phyloP scores from a whole-genome alignment of 1,140 invertebrate genomes.

The Dendrolimus kikuchii region DNA sequence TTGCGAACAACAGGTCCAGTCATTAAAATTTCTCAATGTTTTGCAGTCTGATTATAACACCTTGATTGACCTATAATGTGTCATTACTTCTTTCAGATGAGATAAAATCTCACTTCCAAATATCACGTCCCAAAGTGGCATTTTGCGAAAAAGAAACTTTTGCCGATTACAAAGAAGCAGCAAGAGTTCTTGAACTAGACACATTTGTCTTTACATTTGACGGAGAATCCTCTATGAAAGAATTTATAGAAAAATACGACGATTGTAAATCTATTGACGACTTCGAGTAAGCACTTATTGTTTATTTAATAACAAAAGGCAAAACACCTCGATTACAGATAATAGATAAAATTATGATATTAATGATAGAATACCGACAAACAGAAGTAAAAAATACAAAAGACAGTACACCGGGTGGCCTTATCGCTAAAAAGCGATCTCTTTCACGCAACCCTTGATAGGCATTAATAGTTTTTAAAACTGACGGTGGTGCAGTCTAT shows the following conservation, averaged over 20 bases:
- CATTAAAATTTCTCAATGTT: too few species aligned
- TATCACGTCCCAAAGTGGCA: slow-evolving; percentile 1
- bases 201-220: background rate
- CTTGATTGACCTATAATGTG: too few species aligned
- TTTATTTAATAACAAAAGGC: background rate
- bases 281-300: background rate
- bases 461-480: too few species aligned
- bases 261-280: background rate
- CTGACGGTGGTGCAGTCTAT: too few species aligned
- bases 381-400: too few species aligned
- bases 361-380: too few species aligned
- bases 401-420: too few species aligned
- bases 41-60: too few species aligned
- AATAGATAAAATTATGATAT: background rate
- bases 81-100: background rate
- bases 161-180: background rate
- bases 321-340: background rate
- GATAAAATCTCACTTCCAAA: background rate
- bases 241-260: slow-evolving; percentile 1
- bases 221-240: background rate
- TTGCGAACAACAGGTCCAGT: too few species aligned
- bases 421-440: too few species aligned
- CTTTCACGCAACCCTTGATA: too few species aligned
- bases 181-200: background rate
- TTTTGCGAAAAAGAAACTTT: slow-evolving; percentile 1